Percentiles rank a stretch among this genome's conserved stretches.
Evolutionary conservation across 2,888 invertebrate genomes (phyloP).

Genomic region (Xanthorhoe spadicearia): DNA sequence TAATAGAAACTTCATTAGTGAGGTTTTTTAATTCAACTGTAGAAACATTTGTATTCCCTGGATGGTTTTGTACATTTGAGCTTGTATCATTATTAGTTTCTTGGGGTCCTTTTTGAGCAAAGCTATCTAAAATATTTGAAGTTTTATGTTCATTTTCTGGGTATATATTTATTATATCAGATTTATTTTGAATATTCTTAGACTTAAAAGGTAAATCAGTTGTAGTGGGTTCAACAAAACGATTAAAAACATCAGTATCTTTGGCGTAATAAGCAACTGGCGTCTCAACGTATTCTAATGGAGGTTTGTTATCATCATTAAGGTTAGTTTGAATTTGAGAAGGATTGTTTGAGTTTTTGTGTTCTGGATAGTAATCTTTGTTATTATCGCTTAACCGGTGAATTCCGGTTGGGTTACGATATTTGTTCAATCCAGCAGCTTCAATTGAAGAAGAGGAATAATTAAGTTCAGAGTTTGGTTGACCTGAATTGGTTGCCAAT

Average conservation of each 20-base stretch:
- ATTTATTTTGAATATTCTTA: background rate
- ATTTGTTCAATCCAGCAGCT: background rate
- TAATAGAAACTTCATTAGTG: background rate
- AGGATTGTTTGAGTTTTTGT: constrained; percentile 1
- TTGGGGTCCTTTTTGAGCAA: constrained; percentile 3
- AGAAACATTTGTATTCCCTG: constrained; percentile 4
- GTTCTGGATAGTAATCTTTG: background rate
- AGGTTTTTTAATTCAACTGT: background rate
- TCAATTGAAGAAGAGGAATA: background rate
- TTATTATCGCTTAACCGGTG: background rate
- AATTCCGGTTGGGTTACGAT: constrained; percentile 5
- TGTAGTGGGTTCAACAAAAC: background rate
- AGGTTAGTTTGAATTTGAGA: background rate
- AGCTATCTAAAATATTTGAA: background rate
- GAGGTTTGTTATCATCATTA: background rate
- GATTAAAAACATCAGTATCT: background rate
- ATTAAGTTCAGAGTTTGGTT: background rate
- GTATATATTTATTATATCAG: background rate
- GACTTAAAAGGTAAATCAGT: background rate
- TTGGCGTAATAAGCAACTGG: constrained; percentile 1
- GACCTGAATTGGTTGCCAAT: background rate
- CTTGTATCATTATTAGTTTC: constrained; percentile 9
- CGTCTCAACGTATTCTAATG: background rate
- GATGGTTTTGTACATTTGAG: constrained; percentile 6
- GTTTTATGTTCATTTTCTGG: background rate